Evolutionary conservation across 2,797 vertebrate genomes (phyloP), one percentile per base, ranked within the genome.

Genomic region (Capromys pilorides): DNA sequence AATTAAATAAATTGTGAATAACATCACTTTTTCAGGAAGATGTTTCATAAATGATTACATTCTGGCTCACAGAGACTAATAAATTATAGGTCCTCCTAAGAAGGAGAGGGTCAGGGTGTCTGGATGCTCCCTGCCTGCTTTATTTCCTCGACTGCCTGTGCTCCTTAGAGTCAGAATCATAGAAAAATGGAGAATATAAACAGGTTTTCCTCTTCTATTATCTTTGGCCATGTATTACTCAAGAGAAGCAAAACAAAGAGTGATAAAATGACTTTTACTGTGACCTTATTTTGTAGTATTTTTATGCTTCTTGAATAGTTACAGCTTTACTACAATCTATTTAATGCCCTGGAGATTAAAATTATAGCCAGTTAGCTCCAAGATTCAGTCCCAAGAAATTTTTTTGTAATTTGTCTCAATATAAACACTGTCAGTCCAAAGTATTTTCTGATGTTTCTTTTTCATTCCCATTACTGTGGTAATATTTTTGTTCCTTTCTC

Each of bases 401-500:
- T 61, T 61, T 82, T 10, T 79, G 28, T 21, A 78, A 12, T 57
- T 66, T 1, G 59, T 77, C 13, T 93, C 33, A 45, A 1, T 73
- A 78, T n/a, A 91, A 84, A 95, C 41, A 4, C 4, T 90, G 39
- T 84, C 39, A 90, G 59, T 11, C 78, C 62, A 54, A 78, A 26
- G 6, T 57, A 67, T 79, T 91, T 93, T 79, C 41, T 93, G 18
- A 57, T 64, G 19, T n/a, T 86, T 81, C 14, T 0, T 93, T 90
- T 82, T 75, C 78, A 64, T 0, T 86, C 11, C 36, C 36, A 57
- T 51, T 80, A 80, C 33, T 93, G 39, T 93, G 14, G 86, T 66
- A 16, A 36, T n/a, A 78, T 86, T 96, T 22, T 67, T 59, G 69
- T 79, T 85, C 93, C 33, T 75, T 96, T 86, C 4, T 26, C 95